Evolutionary conservation across 2,797 vertebrate species (phyloP).

Genomic region (Acrossocheilus fasciatus): DNA sequence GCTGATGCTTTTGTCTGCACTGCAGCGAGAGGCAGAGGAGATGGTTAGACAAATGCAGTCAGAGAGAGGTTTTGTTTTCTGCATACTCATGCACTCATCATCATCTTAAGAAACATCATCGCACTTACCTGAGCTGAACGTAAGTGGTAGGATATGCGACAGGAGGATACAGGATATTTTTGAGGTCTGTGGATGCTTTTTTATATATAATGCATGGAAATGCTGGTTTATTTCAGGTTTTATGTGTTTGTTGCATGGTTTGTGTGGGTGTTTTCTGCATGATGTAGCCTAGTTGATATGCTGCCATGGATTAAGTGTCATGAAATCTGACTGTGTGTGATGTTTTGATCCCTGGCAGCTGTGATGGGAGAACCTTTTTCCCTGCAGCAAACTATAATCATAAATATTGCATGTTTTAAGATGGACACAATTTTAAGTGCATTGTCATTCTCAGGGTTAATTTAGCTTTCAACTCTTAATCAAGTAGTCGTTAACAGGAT

Average conservation of each 20-base stretch:
- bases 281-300: constrained; percentile 18
- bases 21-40: constrained; percentile 49
- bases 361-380: neutral
- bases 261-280: constrained; percentile 47
- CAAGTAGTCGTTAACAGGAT: neutral
- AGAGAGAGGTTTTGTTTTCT: constrained; percentile 40
- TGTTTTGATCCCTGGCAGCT: constrained; percentile 12
- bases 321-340: constrained; percentile 30
- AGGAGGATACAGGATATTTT: constrained; percentile 14
- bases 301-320: constrained; percentile 25
- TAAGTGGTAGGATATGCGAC: constrained; percentile 25
- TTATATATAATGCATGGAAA: constrained; percentile 23
- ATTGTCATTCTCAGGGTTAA: neutral
- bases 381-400: neutral
- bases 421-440: neutral
- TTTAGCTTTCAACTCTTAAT: constrained; percentile 6
- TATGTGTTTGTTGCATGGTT: constrained; percentile 51
- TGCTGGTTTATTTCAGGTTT: neutral
- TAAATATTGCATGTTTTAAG: constrained; percentile 7
- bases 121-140: neutral
- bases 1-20: constrained; percentile 74
- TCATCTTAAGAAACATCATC: constrained; percentile 15
- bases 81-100: constrained; percentile 36
- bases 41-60: constrained; percentile 39
- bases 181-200: neutral